A percentile compares a stretch with the other conserved stretches of the same genome.
Evolutionary conservation across 1,140 invertebrate species (phyloP).

Genomic region (Drosophila aff.): DNA sequence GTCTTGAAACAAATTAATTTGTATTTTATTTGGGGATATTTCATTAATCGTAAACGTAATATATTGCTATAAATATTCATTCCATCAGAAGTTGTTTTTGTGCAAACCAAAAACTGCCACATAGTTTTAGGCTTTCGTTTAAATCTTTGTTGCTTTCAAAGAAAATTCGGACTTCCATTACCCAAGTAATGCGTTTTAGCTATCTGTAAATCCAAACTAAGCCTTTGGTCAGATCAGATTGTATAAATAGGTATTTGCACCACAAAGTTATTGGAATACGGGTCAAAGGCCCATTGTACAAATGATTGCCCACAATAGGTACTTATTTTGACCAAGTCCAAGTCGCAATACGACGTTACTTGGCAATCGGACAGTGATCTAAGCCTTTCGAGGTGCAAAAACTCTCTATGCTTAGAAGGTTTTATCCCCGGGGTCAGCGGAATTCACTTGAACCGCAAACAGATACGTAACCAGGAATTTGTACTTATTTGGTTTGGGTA

Average conservation of each 20-base stretch:
- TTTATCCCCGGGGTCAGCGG: slow-evolving; percentile 2
- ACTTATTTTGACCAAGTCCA: slow-evolving; percentile 2
- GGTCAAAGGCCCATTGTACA: neutral
- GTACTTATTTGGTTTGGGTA: neutral
- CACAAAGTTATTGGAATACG: neutral
- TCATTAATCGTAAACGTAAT: too few relatives aligned
- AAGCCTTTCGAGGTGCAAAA: slow-evolving; percentile 5
- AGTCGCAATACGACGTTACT: slow-evolving; percentile 8
- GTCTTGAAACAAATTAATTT: neutral
- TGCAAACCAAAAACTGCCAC: neutral
- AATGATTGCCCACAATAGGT: neutral
- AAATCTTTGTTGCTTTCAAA: neutral
- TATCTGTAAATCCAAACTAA: too few relatives aligned
- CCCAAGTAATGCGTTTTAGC: neutral
- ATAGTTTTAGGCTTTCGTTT: slow-evolving; percentile 42
- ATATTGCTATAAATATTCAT: neutral
- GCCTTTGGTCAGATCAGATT: neutral
- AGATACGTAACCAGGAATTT: neutral
- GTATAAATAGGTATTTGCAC: neutral
- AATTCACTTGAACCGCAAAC: slow-evolving; percentile 2
- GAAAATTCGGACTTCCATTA: neutral
- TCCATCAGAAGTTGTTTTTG: too few relatives aligned
- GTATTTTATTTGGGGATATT: too few relatives aligned
- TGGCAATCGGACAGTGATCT: slow-evolving; percentile 6
- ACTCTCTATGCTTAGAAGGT: slow-evolving; percentile 3